Evolutionary conservation across 2,113 vertebrate species (phyloP).

Genomic region (Nycticorax nycticorax): DNA sequence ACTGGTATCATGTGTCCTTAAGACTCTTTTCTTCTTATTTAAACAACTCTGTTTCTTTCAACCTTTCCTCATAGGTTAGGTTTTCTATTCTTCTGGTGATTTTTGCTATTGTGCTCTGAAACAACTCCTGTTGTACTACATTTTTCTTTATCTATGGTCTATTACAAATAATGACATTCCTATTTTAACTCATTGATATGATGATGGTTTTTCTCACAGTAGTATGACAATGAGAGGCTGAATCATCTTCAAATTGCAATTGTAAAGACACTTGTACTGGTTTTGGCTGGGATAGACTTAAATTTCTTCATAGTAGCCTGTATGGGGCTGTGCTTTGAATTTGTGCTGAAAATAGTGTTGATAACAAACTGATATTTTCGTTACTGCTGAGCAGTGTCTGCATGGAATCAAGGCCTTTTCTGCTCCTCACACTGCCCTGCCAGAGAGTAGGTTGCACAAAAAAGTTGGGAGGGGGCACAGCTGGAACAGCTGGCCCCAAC

Average conservation of each 20-base stretch:
- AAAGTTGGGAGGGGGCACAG: background rate
- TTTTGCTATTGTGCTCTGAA: background rate
- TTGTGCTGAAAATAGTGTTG: background rate
- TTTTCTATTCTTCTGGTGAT: background rate
- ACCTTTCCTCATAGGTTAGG: background rate
- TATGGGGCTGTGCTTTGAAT: background rate
- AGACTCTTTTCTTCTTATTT: background rate
- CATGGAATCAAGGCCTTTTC: background rate
- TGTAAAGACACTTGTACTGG: background rate
- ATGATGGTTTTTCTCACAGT: background rate
- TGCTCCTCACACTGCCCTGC: rapidly evolving
- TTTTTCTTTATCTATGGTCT: background rate
- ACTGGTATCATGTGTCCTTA: background rate
- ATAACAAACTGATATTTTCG: background rate
- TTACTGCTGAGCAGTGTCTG: background rate
- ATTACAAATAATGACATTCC: background rate
- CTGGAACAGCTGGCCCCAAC: background rate
- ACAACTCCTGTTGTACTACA: background rate
- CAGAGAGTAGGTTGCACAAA: background rate
- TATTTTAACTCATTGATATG: background rate
- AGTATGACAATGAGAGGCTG: background rate
- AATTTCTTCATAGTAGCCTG: background rate
- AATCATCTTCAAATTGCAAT: background rate
- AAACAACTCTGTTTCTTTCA: background rate
- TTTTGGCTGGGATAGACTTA: background rate